Base-by-base conservation (phyloP, 1,140 invertebrate genomes). In the Camponotus pennsylvanicus region DNA sequence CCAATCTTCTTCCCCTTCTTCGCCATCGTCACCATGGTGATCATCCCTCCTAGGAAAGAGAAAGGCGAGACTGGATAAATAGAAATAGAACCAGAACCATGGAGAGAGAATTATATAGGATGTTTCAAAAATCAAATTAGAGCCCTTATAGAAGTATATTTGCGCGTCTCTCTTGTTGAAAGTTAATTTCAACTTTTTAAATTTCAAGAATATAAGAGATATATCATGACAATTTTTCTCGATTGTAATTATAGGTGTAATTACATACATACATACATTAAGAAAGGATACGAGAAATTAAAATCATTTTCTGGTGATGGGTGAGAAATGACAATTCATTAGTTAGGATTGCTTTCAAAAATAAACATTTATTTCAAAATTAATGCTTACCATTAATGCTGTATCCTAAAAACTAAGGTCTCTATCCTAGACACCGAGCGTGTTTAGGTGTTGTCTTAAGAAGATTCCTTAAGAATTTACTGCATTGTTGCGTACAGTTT, bases 361-460 rank as follows among this genome's bases (percentile, higher is more conserved):
- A 94, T 94, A 94, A 94, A 94, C 93, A 94, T 94, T 94, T 94
- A 94, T 94, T 94, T 94, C 92, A 93, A 94, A 94, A 94, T 94
- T 94, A 94, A 94, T 94, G 93, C 93, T 94, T 94, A 94, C 90
- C 91, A 93, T 80, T 80, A 80, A 80, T 80, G 91, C 87, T 93
- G 91, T 93, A 93, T 88, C 90, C 92, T 93, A 93, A 92, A 91
- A 92, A 90, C 92, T 94, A 92, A 92, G 91, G 85, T 90, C 73
- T 89, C 86, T 92, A 93, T 89, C 88, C 90, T 94, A 93, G 88
- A 93, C 92, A 94, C 90, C 87, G 88, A 92, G 61, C 85, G 89
- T 92, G 88, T 90, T 92, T 92, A 92, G 92, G 88, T 93, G 87
- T 92, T 90, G 85, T 87, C 73, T 90, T 91, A 91, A 90, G 45